phyloP scores from a whole-genome alignment of 2,888 invertebrate species.

The Gastrophysa polygoni region DNA sequence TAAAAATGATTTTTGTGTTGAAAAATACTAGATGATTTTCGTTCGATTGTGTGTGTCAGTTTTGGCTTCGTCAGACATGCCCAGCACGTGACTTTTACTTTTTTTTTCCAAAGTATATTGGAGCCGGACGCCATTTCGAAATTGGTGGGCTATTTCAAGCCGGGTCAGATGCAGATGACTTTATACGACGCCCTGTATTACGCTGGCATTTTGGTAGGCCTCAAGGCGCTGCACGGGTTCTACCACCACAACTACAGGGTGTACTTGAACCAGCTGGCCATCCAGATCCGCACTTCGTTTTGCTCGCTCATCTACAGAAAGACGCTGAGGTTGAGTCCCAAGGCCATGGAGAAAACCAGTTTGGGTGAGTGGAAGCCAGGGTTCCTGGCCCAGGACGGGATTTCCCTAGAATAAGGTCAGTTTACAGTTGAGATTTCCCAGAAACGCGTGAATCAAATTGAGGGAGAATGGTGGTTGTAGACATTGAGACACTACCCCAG shows the following conservation, averaged over 20 bases:
- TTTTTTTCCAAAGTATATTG: conserved; percentile 62
- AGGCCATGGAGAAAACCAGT: conserved; percentile 37
- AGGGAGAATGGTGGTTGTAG: too few species aligned
- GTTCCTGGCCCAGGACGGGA: too few species aligned
- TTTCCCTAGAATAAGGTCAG: too few species aligned
- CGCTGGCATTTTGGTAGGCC: conserved; percentile 68
- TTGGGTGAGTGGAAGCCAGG: conserved; percentile 35
- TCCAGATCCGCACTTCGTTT: conserved; percentile 80
- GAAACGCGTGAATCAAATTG: too few species aligned
- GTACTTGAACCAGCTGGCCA: conserved; percentile 71
- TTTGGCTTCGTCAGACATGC: too few species aligned
- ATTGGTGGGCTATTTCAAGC: conserved; percentile 71
- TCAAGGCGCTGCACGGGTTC: conserved; percentile 67
- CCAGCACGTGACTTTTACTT: too few species aligned
- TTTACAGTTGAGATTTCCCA: too few species aligned
- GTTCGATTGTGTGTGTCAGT: too few species aligned
- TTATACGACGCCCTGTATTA: conserved; percentile 69
- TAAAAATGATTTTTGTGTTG: too few species aligned
- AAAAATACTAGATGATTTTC: too few species aligned
- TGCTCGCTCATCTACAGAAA: conserved; percentile 77
- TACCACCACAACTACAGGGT: conserved; percentile 83
- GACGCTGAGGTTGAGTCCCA: conserved; percentile 38
- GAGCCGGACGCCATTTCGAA: conserved; percentile 71
- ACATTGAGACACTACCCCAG: too few species aligned
- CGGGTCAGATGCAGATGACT: conserved; percentile 59